These are phyloP conservation scores for Neopipo cinnamomea DNA, from an alignment of 2,113 vertebrate genomes.

Conservation along the genomic window DNA sequence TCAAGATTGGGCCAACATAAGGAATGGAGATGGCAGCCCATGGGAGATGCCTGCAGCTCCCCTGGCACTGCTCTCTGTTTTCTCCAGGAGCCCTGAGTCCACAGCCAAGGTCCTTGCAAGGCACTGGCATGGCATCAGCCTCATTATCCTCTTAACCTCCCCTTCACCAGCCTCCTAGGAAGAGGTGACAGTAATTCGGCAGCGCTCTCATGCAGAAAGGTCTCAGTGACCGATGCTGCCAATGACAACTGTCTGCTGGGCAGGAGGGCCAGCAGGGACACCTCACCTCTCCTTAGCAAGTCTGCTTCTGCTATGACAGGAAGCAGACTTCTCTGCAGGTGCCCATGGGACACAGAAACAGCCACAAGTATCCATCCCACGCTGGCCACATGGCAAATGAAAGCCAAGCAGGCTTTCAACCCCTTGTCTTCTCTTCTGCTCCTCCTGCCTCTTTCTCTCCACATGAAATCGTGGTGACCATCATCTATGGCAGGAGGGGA, in stretches of 20 bases:
- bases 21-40: not conserved
- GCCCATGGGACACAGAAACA: not conserved
- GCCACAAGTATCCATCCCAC: rapidly evolving
- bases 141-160: not conserved
- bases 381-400: rapidly evolving
- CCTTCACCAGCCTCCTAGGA: not conserved
- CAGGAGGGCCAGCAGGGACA: rapidly evolving
- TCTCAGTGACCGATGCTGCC: not conserved
- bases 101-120: not conserved
- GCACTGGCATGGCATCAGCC: not conserved
- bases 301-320: not conserved
- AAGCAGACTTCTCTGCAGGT: not conserved
- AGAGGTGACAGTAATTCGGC: not conserved
- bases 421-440: not conserved
- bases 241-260: not conserved
- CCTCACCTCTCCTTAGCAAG: not conserved
- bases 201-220: not conserved
- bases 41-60: rapidly evolving
- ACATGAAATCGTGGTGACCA: not conserved
- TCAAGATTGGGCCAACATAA: not conserved
- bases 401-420: not conserved
- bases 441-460: not conserved
- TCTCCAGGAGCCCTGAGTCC: not conserved
- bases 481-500: not conserved
- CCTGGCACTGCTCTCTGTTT: not conserved